Evolutionary conservation across 2,113 vertebrate genomes (phyloP).

Genomic region (Mola mola): DNA sequence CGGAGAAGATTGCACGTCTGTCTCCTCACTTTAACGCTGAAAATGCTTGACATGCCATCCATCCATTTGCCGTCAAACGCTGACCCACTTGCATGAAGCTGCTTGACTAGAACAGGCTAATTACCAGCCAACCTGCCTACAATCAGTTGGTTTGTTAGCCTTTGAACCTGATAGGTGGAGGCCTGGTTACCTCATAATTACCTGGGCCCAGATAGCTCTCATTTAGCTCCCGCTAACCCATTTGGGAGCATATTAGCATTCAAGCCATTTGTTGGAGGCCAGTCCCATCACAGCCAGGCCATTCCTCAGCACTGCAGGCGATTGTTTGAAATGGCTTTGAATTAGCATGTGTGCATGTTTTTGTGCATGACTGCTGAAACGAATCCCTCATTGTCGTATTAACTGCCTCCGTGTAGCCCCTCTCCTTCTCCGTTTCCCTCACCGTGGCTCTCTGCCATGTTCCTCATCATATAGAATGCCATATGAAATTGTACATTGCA

Average conservation of each 20-base stretch:
- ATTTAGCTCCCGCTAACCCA: slow-evolving; percentile 73
- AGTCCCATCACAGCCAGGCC: slow-evolving; percentile 55
- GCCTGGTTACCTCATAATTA: slow-evolving; percentile 50
- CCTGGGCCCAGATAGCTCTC: slow-evolving; percentile 56
- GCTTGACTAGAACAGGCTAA: slow-evolving; percentile 35
- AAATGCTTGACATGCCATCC: slow-evolving; percentile 13
- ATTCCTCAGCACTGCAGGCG: slow-evolving; percentile 61
- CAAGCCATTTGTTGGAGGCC: slow-evolving; percentile 58
- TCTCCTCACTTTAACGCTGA: neutral
- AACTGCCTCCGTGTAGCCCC: slow-evolving; percentile 28
- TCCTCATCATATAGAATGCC: slow-evolving; percentile 11
- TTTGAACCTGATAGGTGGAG: slow-evolving; percentile 32
- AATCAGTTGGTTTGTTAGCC: slow-evolving; percentile 31
- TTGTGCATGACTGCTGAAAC: slow-evolving; percentile 35
- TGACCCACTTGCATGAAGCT: slow-evolving; percentile 55
- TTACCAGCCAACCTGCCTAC: slow-evolving; percentile 54
- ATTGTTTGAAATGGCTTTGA: slow-evolving; percentile 60
- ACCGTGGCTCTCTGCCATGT: slow-evolving; percentile 5
- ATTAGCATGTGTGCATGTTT: slow-evolving; percentile 11
- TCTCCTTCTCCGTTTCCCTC: slow-evolving; percentile 9
- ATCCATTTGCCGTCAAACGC: slow-evolving; percentile 5
- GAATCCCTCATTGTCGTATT: slow-evolving; percentile 42
- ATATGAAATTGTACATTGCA: slow-evolving; percentile 36
- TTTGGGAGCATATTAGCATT: slow-evolving; percentile 68
- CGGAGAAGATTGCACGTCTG: neutral